Base-by-base conservation (phyloP, 1,140 invertebrate species). In the Augochlora pura region DNA sequence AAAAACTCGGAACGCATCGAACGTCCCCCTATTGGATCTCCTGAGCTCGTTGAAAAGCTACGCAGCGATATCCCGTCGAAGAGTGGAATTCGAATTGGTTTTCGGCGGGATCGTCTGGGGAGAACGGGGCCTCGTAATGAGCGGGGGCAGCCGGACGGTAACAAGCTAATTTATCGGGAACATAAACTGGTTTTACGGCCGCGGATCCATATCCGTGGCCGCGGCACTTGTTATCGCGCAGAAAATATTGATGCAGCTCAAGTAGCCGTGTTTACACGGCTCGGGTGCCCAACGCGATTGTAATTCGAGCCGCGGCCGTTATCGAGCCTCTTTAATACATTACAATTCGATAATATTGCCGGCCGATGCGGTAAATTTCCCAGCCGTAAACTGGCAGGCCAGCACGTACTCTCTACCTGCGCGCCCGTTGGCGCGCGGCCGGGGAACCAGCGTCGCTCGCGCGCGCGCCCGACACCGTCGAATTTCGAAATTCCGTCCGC, bases 401-500 rank as follows among this genome's bases (percentile, higher is more conserved):
- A 46, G 42, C 42, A 46, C 42, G 42, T 46, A 46, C 42, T 12
- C 9, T 2, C 10, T 46, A n/a, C n/a, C n/a, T n/a, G n/a, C n/a
- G 10, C 42, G 42, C 9, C 2, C 42, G 9, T 10, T n/a, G n/a
- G n/a, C n/a, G 42, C 14, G 10, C 12, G 14, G 14, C 42, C 10
- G 12, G 42, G 42, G 9, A 8, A 10, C 3, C 10, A 14, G 12
- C 42, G 2, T 0, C 10, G 42, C 42, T 0, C 32, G 12, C 42
- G 10, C 9, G 42, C 0, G 3, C 42, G 14, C 42, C 42, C 10
- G 42, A 0, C 42, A 46, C 42, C 42, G 42, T 46, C 12, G 73
- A 67, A 85, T 77, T 77, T 81, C 60, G 68, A 80, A 84, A 72
- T 84, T 84, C 77, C 72, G 27, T 49, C 46, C 73, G 60, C 64